Conservation (phyloP, 2,888 invertebrate species). For the Pachycephus smyrnensis region DNA sequence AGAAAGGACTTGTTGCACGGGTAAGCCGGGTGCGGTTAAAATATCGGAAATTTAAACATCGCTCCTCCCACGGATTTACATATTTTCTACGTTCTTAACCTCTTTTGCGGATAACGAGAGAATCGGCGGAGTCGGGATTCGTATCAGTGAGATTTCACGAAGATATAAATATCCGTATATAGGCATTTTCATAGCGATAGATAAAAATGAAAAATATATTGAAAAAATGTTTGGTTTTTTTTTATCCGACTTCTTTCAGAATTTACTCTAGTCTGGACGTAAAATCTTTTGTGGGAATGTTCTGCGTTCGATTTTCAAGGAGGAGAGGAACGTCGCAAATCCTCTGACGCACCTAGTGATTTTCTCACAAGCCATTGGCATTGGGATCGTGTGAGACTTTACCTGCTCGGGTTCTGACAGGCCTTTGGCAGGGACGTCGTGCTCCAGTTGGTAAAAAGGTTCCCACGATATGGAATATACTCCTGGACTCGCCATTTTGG, state of each 20-base stretch:
- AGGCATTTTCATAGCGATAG: neutral
- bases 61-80: slow-evolving; percentile 34
- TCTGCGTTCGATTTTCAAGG: neutral
- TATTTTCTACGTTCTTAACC: slow-evolving; percentile 34
- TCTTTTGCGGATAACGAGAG: slow-evolving; percentile 11
- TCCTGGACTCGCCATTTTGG: slow-evolving; percentile 46
- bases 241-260: rapidly evolving
- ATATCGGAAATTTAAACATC: slow-evolving; percentile 63
- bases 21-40: slow-evolving; percentile 63
- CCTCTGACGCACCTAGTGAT: slow-evolving; percentile 35
- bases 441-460: slow-evolving; percentile 65
- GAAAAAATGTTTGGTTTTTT: neutral
- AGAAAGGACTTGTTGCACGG: slow-evolving; percentile 66
- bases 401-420: slow-evolving; percentile 55
- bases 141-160: neutral
- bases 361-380: slow-evolving; percentile 35
- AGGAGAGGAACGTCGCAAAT: slow-evolving; percentile 38
- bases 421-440: slow-evolving; percentile 40
- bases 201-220: neutral
- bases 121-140: neutral
- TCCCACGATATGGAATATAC: slow-evolving; percentile 61
- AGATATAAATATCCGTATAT: neutral
- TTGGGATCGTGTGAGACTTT: slow-evolving; percentile 50
- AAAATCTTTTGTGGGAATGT: neutral
- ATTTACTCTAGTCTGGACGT: neutral